Conservation (phyloP, 2,888 invertebrate species). For the Lepidocyrtoides sp. region DNA sequence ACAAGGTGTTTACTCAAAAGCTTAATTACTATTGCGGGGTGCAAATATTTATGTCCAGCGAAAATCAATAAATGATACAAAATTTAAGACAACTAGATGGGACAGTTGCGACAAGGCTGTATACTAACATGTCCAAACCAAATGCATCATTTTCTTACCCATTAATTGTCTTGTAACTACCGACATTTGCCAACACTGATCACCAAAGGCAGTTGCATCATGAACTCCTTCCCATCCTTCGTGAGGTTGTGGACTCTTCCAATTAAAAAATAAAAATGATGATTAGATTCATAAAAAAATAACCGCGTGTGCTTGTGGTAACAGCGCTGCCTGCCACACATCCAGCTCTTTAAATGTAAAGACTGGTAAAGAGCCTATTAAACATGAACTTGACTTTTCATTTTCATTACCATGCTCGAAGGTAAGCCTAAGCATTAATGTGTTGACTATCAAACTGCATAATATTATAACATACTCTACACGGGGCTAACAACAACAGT, state of each 20-base stretch:
- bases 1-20: no score
- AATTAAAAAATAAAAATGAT: not conserved
- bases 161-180: constrained; percentile 74
- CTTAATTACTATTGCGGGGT: no score
- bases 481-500: no score
- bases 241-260: constrained; percentile 77
- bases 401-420: constrained; percentile 28
- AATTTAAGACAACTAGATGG: constrained; percentile 51
- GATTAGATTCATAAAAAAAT: constrained; percentile 3
- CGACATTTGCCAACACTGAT: constrained; percentile 80
- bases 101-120: constrained; percentile 77
- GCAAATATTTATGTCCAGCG: no score
- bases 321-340: not conserved
- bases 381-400: constrained; percentile 54
- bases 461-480: no score
- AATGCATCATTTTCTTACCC: constrained; percentile 79
- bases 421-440: constrained; percentile 20
- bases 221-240: constrained; percentile 78
- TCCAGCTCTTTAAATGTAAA: constrained; percentile 43
- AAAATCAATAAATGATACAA: no score
- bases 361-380: constrained; percentile 7
- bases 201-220: constrained; percentile 78
- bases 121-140: no score
- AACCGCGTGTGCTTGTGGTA: no score
- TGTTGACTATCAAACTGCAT: not conserved